Conservation (phyloP, 2,797 vertebrate species). For the Chloroceryle inda region DNA sequence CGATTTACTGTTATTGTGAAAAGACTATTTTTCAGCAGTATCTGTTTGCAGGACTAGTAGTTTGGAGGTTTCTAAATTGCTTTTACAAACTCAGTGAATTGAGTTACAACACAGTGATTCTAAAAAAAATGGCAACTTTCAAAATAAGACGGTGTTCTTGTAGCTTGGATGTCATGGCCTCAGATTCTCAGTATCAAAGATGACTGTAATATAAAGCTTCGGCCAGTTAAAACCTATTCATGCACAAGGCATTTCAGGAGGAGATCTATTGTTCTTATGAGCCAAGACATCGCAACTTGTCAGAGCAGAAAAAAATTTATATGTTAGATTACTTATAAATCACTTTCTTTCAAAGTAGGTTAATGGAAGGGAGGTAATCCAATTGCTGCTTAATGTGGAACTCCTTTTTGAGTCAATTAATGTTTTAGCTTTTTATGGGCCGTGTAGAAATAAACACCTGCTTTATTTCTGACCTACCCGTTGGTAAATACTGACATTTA, state of each 20-base stretch:
- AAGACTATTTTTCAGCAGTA: neutral
- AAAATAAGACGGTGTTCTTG: neutral
- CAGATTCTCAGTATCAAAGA: neutral
- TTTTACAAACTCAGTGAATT: neutral
- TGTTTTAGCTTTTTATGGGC: neutral
- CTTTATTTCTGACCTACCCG: neutral
- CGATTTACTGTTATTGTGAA: neutral
- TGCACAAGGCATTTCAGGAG: neutral
- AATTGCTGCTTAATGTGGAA: neutral
- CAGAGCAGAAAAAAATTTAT: neutral
- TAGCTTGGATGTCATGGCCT: neutral
- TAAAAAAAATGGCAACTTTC: neutral
- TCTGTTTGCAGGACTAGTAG: neutral
- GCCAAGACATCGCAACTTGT: neutral
- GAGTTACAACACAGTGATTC: neutral
- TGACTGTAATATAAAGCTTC: neutral
- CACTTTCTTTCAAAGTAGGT: neutral
- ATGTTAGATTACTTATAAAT: neutral
- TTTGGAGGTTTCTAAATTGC: neutral
- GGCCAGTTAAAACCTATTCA: neutral
- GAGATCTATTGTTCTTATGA: neutral
- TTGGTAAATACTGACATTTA: neutral
- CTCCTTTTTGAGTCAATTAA: neutral
- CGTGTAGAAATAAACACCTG: neutral
- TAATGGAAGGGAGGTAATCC: neutral